A percentile compares a stretch with the other conserved stretches of the same genome.
Conservation (phyloP, 2,888 invertebrate genomes). For the Cheiracanthium punctorium region DNA sequence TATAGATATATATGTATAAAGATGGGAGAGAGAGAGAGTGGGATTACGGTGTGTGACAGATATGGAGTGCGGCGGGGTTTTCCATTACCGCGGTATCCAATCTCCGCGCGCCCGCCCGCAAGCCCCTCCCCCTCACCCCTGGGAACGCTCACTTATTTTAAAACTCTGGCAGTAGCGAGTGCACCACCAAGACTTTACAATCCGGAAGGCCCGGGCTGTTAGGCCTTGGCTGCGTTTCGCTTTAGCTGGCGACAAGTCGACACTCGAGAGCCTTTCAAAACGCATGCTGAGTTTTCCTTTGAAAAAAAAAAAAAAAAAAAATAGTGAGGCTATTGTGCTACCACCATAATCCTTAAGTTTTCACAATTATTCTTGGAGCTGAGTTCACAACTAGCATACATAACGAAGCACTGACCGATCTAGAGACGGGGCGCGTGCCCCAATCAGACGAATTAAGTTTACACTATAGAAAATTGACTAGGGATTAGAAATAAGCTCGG, state of each 20-base stretch:
- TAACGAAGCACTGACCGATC: no score
- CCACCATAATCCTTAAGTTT: no score
- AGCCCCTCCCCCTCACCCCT: slow-evolving; percentile 46
- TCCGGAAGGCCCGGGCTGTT: not conserved
- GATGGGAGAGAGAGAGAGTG: slow-evolving; percentile 36
- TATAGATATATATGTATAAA: no score
- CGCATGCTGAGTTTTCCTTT: not conserved
- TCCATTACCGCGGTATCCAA: slow-evolving; percentile 67
- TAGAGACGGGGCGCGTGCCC: no score
- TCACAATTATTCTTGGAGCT: no score
- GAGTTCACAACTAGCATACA: no score
- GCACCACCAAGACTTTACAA: slow-evolving; percentile 60
- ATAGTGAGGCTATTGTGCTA: no score
- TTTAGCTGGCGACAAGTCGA: not conserved
- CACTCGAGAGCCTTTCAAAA: not conserved
- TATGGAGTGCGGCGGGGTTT: slow-evolving; percentile 68
- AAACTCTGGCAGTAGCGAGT: slow-evolving; percentile 38
- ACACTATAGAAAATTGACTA: no score
- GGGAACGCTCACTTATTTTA: slow-evolving; percentile 70
- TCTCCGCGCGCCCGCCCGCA: slow-evolving; percentile 40
- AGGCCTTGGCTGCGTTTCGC: slow-evolving; percentile 28
- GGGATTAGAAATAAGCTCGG: no score
- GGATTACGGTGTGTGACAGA: slow-evolving; percentile 62
- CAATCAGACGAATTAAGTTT: no score
- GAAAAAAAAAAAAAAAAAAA: no score